A percentile compares a stretch with the other conserved stretches of the same genome.
Conservation (phyloP, 1,140 invertebrate species). For the Drosophila simulans region DNA sequence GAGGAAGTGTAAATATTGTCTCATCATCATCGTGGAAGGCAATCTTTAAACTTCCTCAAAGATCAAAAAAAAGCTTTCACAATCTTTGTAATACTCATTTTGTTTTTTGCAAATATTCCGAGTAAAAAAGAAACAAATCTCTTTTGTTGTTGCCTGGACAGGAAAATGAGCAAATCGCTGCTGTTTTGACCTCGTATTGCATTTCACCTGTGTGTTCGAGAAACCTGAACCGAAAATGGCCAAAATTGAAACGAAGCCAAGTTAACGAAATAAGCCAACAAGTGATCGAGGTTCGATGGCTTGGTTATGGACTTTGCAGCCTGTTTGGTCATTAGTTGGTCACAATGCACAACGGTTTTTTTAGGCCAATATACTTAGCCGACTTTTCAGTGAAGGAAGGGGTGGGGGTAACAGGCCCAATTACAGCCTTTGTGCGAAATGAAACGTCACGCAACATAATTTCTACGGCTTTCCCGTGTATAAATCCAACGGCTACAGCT, state of each 20-base stretch:
- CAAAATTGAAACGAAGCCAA: slow-evolving; percentile 12
- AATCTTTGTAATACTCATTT: slow-evolving; percentile 14
- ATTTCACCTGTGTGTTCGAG: slow-evolving; percentile 29
- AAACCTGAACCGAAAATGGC: neutral
- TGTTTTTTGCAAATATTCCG: slow-evolving; percentile 37
- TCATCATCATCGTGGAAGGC: slow-evolving; percentile 25
- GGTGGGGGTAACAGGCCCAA: slow-evolving; percentile 46
- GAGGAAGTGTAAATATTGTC: slow-evolving; percentile 71
- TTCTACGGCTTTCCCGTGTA: slow-evolving; percentile 73
- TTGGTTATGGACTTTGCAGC: slow-evolving; percentile 20
- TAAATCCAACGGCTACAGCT: neutral
- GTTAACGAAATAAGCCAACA: slow-evolving; percentile 11
- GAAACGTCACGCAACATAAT: slow-evolving; percentile 82
- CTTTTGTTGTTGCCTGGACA: neutral
- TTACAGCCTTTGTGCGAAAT: slow-evolving; percentile 81
- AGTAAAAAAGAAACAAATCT: slow-evolving; percentile 13
- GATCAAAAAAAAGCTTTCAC: slow-evolving; percentile 52
- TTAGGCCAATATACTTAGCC: slow-evolving; percentile 68
- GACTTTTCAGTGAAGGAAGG: slow-evolving; percentile 33
- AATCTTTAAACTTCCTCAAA: slow-evolving; percentile 65
- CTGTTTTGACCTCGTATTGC: slow-evolving; percentile 38
- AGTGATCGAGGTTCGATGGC: slow-evolving; percentile 13
- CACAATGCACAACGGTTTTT: slow-evolving; percentile 46
- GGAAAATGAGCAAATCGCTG: slow-evolving; percentile 16
- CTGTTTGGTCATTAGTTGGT: slow-evolving; percentile 42